phyloP scores from a whole-genome alignment of 2,797 vertebrate genomes.

The Synanceia verrucosa region DNA sequence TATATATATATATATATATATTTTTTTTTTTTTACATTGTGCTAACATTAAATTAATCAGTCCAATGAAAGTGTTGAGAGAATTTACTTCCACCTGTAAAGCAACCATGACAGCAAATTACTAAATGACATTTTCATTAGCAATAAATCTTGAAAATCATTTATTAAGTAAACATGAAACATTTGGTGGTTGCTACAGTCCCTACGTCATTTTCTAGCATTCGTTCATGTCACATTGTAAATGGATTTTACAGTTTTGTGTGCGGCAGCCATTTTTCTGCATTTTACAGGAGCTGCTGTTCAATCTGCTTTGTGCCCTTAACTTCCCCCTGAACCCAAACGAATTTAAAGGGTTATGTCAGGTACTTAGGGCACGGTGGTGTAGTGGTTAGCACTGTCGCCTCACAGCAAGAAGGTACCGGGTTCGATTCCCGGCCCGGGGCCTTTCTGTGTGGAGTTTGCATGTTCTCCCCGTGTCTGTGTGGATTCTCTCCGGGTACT shows the following conservation, averaged over 20 bases:
- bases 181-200: background rate
- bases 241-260: background rate
- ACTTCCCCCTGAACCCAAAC: slow-evolving; percentile 19
- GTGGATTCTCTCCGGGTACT: too few relatives aligned
- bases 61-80: background rate
- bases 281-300: slow-evolving; percentile 1
- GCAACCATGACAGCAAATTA: background rate
- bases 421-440: too few relatives aligned
- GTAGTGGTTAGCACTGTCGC: too few relatives aligned
- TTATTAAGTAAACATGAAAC: background rate
- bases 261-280: background rate
- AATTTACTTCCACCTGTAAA: slow-evolving; percentile 7
- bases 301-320: slow-evolving; percentile 9
- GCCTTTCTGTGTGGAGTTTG: too few relatives aligned
- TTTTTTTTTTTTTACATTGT: slow-evolving; percentile 1
- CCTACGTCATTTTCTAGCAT: background rate
- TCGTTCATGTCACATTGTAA: background rate
- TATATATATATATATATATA: too few relatives aligned
- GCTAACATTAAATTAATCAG: slow-evolving; percentile 27
- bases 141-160: background rate
- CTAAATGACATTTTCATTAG: background rate
- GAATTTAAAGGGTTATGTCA: slow-evolving; percentile 20
- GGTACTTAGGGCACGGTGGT: too few relatives aligned
- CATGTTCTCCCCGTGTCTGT: too few relatives aligned
- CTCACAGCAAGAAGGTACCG: too few relatives aligned